Evolutionary conservation across 2,888 invertebrate genomes (phyloP).

Genomic region (Tanaodytes sp.): DNA sequence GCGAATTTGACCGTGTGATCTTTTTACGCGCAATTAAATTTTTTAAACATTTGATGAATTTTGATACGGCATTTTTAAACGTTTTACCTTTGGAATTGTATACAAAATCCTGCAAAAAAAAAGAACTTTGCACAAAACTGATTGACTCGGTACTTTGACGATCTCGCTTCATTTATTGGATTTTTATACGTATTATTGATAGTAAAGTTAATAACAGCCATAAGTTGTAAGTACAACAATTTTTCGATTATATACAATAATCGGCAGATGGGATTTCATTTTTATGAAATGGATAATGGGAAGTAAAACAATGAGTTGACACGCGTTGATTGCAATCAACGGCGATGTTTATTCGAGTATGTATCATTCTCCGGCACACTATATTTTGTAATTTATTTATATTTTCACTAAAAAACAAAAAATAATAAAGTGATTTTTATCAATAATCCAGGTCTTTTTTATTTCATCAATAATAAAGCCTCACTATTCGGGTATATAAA

Average conservation of each 20-base stretch:
- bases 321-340: slow-evolving; percentile 60
- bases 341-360: slow-evolving; percentile 64
- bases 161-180: slow-evolving; percentile 44
- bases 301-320: slow-evolving; percentile 31
- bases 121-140: slow-evolving; percentile 39
- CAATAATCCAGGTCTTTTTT: slow-evolving; percentile 50
- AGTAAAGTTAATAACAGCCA: slow-evolving; percentile 39
- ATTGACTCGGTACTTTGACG: slow-evolving; percentile 45
- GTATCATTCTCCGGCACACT: slow-evolving; percentile 59
- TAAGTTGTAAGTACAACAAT: slow-evolving; percentile 26
- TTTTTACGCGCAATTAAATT: too few relatives aligned
- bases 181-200: slow-evolving; percentile 47
- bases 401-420: slow-evolving; percentile 66
- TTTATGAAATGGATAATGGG: slow-evolving; percentile 29
- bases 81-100: too few relatives aligned
- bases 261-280: slow-evolving; percentile 46
- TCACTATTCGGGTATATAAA: slow-evolving; percentile 67
- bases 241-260: slow-evolving; percentile 32
- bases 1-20: too few relatives aligned
- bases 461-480: slow-evolving; percentile 6
- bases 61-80: too few relatives aligned
- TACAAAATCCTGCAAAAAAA: slow-evolving; percentile 34
- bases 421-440: slow-evolving; percentile 68
- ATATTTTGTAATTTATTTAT: slow-evolving; percentile 73
- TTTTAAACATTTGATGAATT: slow-evolving; percentile 25